Evolutionary conservation across 2,113 vertebrate genomes (phyloP), one percentile per base, ranked within the genome.

Genomic region (Colistium nudipinnis): DNA sequence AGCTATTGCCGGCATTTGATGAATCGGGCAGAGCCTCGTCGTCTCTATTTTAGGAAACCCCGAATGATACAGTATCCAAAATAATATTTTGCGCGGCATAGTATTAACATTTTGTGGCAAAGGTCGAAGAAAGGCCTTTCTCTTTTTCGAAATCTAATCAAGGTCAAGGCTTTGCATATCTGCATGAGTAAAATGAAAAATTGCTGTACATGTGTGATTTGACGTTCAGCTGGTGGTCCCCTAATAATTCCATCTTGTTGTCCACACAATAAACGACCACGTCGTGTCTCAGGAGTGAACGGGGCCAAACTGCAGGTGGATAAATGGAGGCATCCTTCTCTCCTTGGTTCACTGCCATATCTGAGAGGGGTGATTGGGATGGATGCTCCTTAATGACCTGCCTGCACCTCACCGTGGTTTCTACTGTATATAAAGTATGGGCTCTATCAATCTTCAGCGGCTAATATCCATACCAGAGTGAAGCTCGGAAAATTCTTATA

Each of bases 311-410:
- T n/a, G n/a, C n/a, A n/a, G n/a, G 12, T 44, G 51, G 30, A 45
- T 41, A 7, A 6, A 41, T 16, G 17, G 3, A 60, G 30, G 28
- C 54, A 31, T 44, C n/a, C 3, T 45, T 38, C 33, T 30, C 65
- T 75, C 36, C 17, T 47, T 61, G 57, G 69, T 36, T 66, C 35
- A 60, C 27, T 51, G 52, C 47, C 7, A 44, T 38, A 30, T 51
- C 57, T 73, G 54, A 53, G 27, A 70, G 6, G 33, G 38, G 45
- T 78, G 47, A 70, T 20, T 66, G 44, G 19, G 16, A 47, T 20
- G 19, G 3, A 28, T 44, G 6, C 3, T 17, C 22, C 51, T 62
- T 30, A 62, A 65, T 62, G 62, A 80, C 35, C 51, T 51, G 38
- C 54, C 22, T 76, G 39, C 61, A 52, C 30, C 43, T 70, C 35